Percentiles rank a stretch among this genome's conserved stretches.
These are phyloP conservation scores for Siniperca knerii DNA, from an alignment of 2,113 vertebrate species.

Conservation along the genomic window DNA sequence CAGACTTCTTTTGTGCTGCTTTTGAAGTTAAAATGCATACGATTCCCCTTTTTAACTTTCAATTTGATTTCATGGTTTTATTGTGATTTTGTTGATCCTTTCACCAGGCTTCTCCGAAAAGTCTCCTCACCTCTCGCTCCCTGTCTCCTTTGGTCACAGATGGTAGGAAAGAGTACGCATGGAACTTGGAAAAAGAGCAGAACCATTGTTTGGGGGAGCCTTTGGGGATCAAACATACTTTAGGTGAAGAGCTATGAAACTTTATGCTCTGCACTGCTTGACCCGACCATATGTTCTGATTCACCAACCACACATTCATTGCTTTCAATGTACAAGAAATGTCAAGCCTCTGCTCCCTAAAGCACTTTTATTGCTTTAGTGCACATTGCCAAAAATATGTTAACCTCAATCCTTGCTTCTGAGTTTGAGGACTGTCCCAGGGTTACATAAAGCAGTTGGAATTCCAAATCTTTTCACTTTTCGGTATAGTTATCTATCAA, in stretches of 20 bases:
- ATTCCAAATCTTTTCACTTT: conserved; percentile 1
- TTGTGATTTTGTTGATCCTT: neutral
- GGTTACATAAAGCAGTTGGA: neutral
- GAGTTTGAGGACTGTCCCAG: neutral
- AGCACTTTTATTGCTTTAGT: conserved; percentile 10
- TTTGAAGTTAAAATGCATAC: too few relatives aligned
- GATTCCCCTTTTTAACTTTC: neutral
- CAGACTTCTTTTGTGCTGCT: too few relatives aligned
- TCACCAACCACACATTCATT: neutral
- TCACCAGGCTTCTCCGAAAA: neutral
- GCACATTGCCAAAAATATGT: neutral
- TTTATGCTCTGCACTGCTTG: neutral
- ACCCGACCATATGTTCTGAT: neutral
- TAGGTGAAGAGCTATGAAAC: neutral
- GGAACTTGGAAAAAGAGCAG: neutral
- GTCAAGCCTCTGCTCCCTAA: neutral
- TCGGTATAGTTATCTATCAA: neutral
- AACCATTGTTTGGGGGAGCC: neutral
- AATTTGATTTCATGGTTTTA: conserved; percentile 14
- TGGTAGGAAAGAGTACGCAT: neutral
- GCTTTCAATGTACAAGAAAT: neutral
- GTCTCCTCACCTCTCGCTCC: neutral
- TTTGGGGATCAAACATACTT: neutral
- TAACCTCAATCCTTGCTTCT: neutral
- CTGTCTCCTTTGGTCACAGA: neutral